Evolutionary conservation across 1,140 invertebrate genomes (phyloP).

Genomic region (Cydia pomonella): DNA sequence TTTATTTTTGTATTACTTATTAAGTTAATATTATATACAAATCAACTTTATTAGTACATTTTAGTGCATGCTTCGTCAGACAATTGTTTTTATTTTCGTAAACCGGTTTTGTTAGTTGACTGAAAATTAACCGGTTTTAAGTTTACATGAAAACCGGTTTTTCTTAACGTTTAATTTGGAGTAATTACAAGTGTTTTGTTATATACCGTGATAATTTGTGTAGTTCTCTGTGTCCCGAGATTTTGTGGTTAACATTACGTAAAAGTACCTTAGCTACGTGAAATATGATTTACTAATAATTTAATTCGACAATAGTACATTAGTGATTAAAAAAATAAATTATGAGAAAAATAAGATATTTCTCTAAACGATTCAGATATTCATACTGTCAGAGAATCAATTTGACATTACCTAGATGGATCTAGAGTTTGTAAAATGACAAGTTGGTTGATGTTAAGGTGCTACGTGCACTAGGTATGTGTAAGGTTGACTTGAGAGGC

Average conservation of each 20-base stretch:
- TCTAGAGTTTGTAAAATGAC: slow-evolving; percentile 79
- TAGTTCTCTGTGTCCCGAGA: background rate
- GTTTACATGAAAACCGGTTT: background rate
- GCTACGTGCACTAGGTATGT: background rate
- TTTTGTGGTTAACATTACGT: background rate
- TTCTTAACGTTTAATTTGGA: background rate
- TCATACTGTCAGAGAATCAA: slow-evolving; percentile 43
- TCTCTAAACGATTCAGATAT: background rate
- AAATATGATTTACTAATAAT: background rate
- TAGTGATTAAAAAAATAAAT: background rate
- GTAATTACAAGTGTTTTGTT: background rate
- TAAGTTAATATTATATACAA: slow-evolving; percentile 1
- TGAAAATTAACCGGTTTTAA: background rate
- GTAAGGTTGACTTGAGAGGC: background rate
- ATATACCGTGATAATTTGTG: background rate
- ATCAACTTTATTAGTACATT: background rate
- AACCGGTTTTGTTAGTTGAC: background rate
- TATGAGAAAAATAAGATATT: background rate
- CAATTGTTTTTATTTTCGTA: background rate
- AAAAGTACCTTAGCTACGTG: background rate
- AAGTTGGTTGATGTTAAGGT: slow-evolving; percentile 63
- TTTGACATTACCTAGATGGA: slow-evolving; percentile 78
- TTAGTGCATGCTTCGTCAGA: background rate
- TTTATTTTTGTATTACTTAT: slow-evolving; percentile 11
- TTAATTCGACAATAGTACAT: background rate